These are phyloP conservation scores for Cinclus mexicanus DNA, from an alignment of 2,113 vertebrate genomes.

Conservation along the genomic window DNA sequence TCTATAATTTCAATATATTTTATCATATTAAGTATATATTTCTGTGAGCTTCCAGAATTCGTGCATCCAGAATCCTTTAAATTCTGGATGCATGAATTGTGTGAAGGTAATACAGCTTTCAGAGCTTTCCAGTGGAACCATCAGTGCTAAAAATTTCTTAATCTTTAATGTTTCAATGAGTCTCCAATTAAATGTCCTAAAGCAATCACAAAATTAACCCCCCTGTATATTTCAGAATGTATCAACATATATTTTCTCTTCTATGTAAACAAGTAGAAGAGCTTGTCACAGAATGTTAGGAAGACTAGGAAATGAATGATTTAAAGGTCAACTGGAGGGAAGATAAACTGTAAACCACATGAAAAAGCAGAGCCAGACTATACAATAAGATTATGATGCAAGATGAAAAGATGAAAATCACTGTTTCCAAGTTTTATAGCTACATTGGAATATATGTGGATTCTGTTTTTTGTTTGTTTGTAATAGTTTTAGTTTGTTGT, in stretches of 20 bases:
- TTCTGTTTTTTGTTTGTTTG: neutral
- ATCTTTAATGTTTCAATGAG: neutral
- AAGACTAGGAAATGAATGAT: neutral
- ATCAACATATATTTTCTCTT: neutral
- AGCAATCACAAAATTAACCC: neutral
- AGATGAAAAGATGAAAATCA: neutral
- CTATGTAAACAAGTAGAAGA: neutral
- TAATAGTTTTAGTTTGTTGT: neutral
- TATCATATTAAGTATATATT: neutral
- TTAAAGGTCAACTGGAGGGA: neutral
- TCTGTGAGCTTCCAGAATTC: neutral
- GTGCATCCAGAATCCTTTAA: neutral
- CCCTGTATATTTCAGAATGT: neutral
- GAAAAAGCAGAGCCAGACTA: neutral
- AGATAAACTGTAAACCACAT: neutral
- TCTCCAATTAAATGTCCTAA: neutral
- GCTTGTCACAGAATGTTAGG: neutral
- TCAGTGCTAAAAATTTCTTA: neutral
- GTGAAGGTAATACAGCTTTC: neutral
- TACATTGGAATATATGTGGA: neutral
- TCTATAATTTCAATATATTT: neutral
- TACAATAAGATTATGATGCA: neutral
- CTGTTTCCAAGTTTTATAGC: neutral
- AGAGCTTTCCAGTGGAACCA: neutral
- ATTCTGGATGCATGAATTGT: neutral